phyloP scores from a whole-genome alignment of 2,888 invertebrate species.

The Steromphala cineraria region DNA sequence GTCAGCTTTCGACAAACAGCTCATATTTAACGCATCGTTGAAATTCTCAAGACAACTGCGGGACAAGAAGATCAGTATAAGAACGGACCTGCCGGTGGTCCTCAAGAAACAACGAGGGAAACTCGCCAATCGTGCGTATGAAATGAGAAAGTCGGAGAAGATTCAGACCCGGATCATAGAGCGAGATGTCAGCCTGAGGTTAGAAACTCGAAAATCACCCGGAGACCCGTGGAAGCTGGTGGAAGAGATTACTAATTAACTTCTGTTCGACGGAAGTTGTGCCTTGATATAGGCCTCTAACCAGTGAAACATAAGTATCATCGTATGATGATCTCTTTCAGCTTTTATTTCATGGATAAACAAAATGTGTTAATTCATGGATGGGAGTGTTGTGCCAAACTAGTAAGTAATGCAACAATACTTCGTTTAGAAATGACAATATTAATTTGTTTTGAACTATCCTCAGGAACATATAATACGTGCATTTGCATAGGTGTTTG shows the following conservation, averaged over 20 bases:
- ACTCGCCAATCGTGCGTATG: neutral
- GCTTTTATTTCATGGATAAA: too few relatives aligned
- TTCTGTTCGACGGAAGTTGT: neutral
- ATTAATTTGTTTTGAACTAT: too few relatives aligned
- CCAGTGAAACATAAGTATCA: too few relatives aligned
- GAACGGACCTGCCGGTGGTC: neutral
- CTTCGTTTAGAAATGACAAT: too few relatives aligned
- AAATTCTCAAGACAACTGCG: neutral
- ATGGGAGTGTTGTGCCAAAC: too few relatives aligned
- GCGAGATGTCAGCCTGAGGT: neutral
- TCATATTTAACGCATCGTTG: neutral
- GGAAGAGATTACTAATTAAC: neutral
- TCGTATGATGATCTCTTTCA: too few relatives aligned
- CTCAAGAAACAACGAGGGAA: neutral
- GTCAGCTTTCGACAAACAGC: neutral
- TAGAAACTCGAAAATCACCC: constrained; percentile 23
- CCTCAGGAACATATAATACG: too few relatives aligned
- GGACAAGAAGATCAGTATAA: neutral
- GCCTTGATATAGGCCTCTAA: too few relatives aligned
- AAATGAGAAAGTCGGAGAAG: neutral
- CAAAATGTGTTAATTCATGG: too few relatives aligned
- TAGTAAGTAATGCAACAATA: too few relatives aligned
- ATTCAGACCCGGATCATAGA: neutral
- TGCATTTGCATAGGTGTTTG: too few relatives aligned
- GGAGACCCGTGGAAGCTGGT: neutral